These are phyloP conservation scores for Nymphalis c-album DNA, from an alignment of 2,888 invertebrate genomes.

Conservation along the genomic window DNA sequence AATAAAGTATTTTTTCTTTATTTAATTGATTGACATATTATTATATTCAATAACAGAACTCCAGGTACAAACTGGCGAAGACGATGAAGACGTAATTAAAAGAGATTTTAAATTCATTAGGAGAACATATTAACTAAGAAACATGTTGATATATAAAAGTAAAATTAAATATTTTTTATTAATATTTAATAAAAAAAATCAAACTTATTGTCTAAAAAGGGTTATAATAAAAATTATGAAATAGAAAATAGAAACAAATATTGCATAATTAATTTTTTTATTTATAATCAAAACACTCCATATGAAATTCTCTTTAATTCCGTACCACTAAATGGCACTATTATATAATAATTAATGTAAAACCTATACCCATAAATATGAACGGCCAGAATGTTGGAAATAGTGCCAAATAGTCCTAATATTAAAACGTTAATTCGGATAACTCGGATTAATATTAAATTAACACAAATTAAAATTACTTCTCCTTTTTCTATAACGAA, in stretches of 20 bases:
- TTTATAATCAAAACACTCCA: not conserved
- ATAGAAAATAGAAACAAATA: not conserved
- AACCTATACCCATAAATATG: slow-evolving; percentile 3
- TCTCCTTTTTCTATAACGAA: slow-evolving; percentile 15
- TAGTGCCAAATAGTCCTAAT: slow-evolving; percentile 23
- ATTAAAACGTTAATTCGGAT: slow-evolving; percentile 22
- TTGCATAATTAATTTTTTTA: not conserved
- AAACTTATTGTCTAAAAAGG: no score
- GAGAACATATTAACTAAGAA: no score
- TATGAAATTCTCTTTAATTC: not conserved
- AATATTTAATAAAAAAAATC: no score
- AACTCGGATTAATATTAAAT: slow-evolving; percentile 19
- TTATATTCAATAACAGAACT: no score
- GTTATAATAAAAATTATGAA: not conserved
- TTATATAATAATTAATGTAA: slow-evolving; percentile 8
- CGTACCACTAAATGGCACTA: not conserved
- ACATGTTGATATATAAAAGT: no score
- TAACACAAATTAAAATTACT: slow-evolving; percentile 21
- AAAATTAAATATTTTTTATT: no score
- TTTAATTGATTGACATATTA: not conserved
- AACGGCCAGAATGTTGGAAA: not conserved
- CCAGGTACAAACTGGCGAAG: no score
- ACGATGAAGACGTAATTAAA: no score
- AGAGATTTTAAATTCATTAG: no score
- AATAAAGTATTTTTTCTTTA: not conserved